Evolutionary conservation across 2,113 vertebrate genomes (phyloP), one percentile per base, ranked within the genome.

Genomic region (Sinocyclocheilus rhinocerous): DNA sequence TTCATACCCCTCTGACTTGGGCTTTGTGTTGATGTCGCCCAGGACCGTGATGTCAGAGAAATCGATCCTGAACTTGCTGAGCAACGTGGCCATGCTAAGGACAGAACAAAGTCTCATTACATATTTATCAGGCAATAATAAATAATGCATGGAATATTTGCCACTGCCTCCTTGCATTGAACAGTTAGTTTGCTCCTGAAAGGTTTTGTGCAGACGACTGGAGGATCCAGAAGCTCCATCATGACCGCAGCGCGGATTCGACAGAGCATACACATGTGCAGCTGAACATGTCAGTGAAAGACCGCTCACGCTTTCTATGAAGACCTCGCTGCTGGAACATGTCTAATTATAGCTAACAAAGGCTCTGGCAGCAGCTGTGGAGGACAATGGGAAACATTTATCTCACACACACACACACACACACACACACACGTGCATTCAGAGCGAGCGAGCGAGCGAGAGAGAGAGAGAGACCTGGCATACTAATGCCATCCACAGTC

Each of bases 51-150:
- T 99, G 90, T 99, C 98, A 0, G 97, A 99, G 93, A 99, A 99
- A 90, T 99, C 98, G 94, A 99, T 99, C 91, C 98, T 96, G 94
- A 99, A 99, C 92, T 99, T 99, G 93, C 98, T 99, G 76, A 99
- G 96, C 90, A 99, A 92, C 73, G 98, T 98, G 39, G 98, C 98
- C 98, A 99, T 99, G 90, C 98, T 99, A 91, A 33, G 88, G 61
- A 48, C 85, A 65, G 88, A 93, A 73, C 48, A 84, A 22, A 59
- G 13, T 52, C 26, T 70, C 42, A 82, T 59, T 29, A 36, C 52
- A 82, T 83, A 87, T 52, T 57, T 7, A 59, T 39, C 39, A 65
- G 16, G 9, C 36, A 50, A 26, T 33, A 11, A 33, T 69, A 12
- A 69, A 82, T 81, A 22, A 82, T 52, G n/a, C 80, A 82, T 15